A percentile compares a stretch with the other conserved stretches of the same genome.
phyloP scores from a whole-genome alignment of 2,888 invertebrate genomes.

The Andricus quercusramuli region DNA sequence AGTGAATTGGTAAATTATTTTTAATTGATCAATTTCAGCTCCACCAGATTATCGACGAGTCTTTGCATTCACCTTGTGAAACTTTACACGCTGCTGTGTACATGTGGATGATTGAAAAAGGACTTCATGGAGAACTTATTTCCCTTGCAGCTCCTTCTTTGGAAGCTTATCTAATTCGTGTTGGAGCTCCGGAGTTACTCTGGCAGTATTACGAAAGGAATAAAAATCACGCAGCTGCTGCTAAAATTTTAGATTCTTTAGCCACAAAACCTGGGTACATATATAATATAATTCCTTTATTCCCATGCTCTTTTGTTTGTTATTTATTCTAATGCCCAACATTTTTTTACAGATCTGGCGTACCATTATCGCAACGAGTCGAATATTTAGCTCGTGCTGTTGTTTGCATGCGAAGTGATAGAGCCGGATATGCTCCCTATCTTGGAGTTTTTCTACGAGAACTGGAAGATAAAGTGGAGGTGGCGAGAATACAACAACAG shows the following conservation, averaged over 20 bases:
- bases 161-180: constrained; percentile 85
- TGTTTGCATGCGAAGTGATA: constrained; percentile 95
- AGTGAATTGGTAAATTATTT: neutral
- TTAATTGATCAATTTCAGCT: constrained; percentile 77
- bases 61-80: constrained; percentile 88
- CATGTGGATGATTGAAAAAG: constrained; percentile 93
- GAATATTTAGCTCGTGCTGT: constrained; percentile 96
- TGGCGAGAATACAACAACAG: constrained; percentile 90
- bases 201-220: constrained; percentile 98
- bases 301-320: neutral
- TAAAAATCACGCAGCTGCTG: constrained; percentile 94
- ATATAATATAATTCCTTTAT: constrained; percentile 7
- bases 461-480: constrained; percentile 95
- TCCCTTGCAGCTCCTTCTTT: constrained; percentile 85
- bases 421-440: constrained; percentile 85
- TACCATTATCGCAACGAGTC: constrained; percentile 89
- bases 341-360: constrained; percentile 82
- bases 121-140: constrained; percentile 86
- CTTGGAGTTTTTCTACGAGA: constrained; percentile 91
- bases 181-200: constrained; percentile 81
- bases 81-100: constrained; percentile 94
- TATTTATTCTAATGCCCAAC: constrained; percentile 27
- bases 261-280: constrained; percentile 86
- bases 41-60: constrained; percentile 83
- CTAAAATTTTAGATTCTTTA: constrained; percentile 92